phyloP scores from a whole-genome alignment of 2,113 vertebrate species.

The Parus major region DNA sequence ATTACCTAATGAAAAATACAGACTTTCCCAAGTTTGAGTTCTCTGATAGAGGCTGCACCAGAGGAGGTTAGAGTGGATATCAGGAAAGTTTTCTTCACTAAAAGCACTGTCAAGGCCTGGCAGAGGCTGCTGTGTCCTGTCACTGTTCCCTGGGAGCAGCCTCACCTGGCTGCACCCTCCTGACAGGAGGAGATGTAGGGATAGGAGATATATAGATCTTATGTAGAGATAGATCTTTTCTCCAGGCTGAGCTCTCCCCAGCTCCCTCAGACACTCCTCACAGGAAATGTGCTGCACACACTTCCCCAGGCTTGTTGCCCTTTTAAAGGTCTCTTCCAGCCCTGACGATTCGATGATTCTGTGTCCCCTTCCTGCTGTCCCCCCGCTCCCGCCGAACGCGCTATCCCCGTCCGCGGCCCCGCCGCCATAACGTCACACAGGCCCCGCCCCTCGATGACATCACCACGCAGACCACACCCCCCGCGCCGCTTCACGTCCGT shows the following conservation, averaged over 20 bases:
- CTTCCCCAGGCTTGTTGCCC: too few relatives aligned
- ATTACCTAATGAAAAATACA: neutral
- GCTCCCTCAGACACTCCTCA: neutral
- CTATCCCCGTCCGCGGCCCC: rapidly evolving
- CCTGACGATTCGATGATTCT: neutral
- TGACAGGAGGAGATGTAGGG: too few relatives aligned
- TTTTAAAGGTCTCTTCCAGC: too few relatives aligned
- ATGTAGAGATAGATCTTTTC: neutral
- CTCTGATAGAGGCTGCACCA: neutral
- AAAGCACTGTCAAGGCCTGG: neutral
- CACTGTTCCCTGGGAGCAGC: too few relatives aligned
- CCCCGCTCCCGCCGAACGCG: rapidly evolving
- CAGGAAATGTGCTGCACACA: neutral
- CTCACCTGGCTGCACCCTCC: neutral
- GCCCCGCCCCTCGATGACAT: neutral
- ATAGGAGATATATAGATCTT: too few relatives aligned
- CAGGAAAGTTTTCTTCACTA: neutral
- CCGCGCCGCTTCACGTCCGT: too few relatives aligned
- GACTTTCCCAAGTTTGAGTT: neutral
- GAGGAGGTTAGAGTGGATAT: neutral
- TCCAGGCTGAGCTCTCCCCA: neutral
- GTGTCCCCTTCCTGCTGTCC: rapidly evolving
- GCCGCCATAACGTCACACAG: neutral
- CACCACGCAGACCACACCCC: rapidly evolving
- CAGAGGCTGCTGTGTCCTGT: neutral